Base-by-base conservation (phyloP, 2,888 invertebrate species). In the Boloria selene region DNA sequence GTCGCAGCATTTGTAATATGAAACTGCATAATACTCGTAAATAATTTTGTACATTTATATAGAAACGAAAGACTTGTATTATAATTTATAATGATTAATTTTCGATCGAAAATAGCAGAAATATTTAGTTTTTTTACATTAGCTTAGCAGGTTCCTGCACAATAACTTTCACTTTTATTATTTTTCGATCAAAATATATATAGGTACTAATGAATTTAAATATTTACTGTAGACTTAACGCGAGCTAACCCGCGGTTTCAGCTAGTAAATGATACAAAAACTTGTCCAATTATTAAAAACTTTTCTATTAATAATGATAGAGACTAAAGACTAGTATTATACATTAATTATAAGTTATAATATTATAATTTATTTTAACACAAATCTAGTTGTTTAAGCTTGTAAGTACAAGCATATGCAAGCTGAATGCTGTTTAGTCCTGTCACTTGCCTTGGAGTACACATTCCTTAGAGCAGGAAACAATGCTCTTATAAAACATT, bases 381-480 rank as follows among this genome's bases (percentile, higher is more conserved):
- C 18, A 22, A 55, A n/a, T 18, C 0, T 7, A n/a, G 13, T 44
- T 44, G 22, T 45, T 22, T 45, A 59, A 17, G 17, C 13, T 51
- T 54, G 45, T n/a, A 51, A 65, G 42, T 54, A 47, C 22, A 50
- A 14, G 14, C 53, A 51, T 53, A 59, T 38, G 26, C 53, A 14
- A 42, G 7, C 38, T 61, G 64, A 69, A 63, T 71, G 67, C 64
- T 68, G 54, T 61, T 50, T 64, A 61, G 60, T 55, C 60, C 76
- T 81, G 80, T 81, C 82, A 82, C 84, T 84, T 72, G 81, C 87
- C 88, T 89, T 88, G 88, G 75, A 74, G 56, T 64, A 72, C 64
- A 76, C 88, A 88, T 89, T 87, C 88, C 82, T 75, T 71, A 68
- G 76, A 84, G 74, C 85, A 83, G 89, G 88, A 89, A 89, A 83